A percentile compares a stretch with the other conserved stretches of the same genome.
Evolutionary conservation across 2,113 vertebrate species (phyloP).

Genomic region (Zosterops japonicus): DNA sequence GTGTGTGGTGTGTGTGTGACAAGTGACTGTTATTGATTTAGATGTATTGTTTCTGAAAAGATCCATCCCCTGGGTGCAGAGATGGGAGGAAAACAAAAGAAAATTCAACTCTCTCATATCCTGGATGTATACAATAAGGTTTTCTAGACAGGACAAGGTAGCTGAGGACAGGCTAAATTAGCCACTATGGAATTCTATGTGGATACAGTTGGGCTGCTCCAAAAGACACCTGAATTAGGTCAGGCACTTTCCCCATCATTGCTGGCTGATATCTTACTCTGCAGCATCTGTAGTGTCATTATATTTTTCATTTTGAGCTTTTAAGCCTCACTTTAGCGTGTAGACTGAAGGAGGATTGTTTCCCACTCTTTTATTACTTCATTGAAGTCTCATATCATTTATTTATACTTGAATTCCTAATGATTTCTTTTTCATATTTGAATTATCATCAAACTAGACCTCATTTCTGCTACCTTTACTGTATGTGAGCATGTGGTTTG

Average conservation of each 20-base stretch:
- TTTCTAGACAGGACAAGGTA: not conserved
- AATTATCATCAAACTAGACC: not conserved
- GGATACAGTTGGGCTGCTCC: not conserved
- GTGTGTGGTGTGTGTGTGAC: not conserved
- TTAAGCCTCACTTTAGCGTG: not conserved
- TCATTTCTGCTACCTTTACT: not conserved
- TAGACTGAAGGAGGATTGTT: not conserved
- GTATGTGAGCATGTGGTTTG: not conserved
- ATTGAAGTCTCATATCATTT: not conserved
- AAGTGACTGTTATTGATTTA: not conserved
- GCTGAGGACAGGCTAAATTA: not conserved
- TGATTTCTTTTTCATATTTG: not conserved
- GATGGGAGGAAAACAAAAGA: not conserved
- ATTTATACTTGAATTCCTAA: not conserved
- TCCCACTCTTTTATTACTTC: not conserved
- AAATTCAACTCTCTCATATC: not conserved
- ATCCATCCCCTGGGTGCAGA: not conserved
- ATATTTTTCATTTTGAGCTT: not conserved
- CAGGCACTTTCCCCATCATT: not conserved
- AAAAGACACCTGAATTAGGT: not conserved
- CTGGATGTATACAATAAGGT: not conserved
- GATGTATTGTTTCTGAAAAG: not conserved
- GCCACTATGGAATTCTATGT: not conserved
- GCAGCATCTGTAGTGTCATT: accelerated
- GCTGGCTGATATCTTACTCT: not conserved